Evolutionary conservation across 1,140 invertebrate species (phyloP), one percentile per base, ranked within the genome.

Genomic region (Oscheius sp.): DNA sequence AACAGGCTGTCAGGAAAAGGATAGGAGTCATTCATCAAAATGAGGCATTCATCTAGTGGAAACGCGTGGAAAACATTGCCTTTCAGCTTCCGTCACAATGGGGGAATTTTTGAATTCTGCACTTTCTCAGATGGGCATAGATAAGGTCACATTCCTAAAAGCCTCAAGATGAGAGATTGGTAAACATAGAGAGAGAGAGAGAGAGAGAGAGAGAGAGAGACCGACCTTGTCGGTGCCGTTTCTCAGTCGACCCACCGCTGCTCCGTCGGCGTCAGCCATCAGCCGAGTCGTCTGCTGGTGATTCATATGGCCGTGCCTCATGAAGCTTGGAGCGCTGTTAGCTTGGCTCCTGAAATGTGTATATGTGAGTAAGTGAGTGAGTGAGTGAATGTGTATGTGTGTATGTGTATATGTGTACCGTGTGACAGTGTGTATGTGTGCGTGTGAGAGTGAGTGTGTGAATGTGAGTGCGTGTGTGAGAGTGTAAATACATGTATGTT

Each of bases 231-330:
- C 26, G 15, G 10, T 58, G 15, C 7, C 7, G 7, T 58, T 13
- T n/a, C 23, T 23, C 15, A 7, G 52, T 15, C 52, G 26, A 62
- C 65, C 62, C 15, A 74, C 72, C 45, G 52, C 71, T 29, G 61
- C 45, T 64, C 72, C 66, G 45, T 74, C 72, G 23, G 58, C 49
- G 36, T 68, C 66, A 28, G 64, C 38, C 55, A 74, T 59, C 29
- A 74, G 59, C 45, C 72, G 52, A 13, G 72, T 74, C 42, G 72
- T 68, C 58, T 74, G 72, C 49, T 74, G 72, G 38, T 74, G 72
- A 58, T 74, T 74, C 65, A 74, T 67, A 42, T 67, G 64, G 36
- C 72, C 72, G 55, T 74, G 72, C 35, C 72, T 68, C 72, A 74
- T 74, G 55, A 74, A 74, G 32, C 64, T 45, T 34, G 72, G 72